Base-by-base conservation (phyloP, 2,113 vertebrate species). In the Bettongia penicillata region DNA sequence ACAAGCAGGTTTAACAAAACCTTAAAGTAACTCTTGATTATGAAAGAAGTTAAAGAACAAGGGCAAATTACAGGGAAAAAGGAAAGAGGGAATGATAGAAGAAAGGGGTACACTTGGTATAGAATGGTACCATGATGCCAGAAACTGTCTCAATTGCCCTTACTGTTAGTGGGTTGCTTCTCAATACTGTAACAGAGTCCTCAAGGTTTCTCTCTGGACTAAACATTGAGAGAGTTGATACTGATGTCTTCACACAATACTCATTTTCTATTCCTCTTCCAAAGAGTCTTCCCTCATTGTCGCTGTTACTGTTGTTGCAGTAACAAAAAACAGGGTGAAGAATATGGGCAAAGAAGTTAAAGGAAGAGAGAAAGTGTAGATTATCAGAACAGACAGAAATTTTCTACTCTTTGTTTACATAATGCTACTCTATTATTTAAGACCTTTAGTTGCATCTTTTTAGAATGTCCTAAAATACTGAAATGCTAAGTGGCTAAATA, bases 401-500 rank as follows among this genome's bases (percentile, higher is more conserved):
- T 48, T 53, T 93, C 92, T 31, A 50, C 19, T 92, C 22, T 48
- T 93, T 96, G 43, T 49, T 91, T 8, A 47, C 8, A 50, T 26
- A 14, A 91, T 37, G 37, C 10, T 31, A 31, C 94, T 95, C 53
- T 90, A 94, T 91, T 12, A 51, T 57, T 31, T 25, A 92, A 96
- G 93, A 31, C 23, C 28, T 91, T 91, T 51, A 93, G 90, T 22
- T 91, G 57, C 19, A 77, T 94, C 92, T 48, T 93, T 93, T 92
- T 53, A 92, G 95, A 93, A 90, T 94, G 31, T 68, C 68, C 25
- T 68, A 91, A 95, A 95, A 37, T 26, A 5, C 9, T 37, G 31
- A 55, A 14, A 57, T 90, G 51, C 31, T 95, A 92, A 89, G 11
- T 68, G 31, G 93, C 77, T 24, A 47, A 5, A 24, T 57, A 91